Conservation (phyloP, 2,797 vertebrate genomes). For the Xiphorhynchus erythropygius region DNA sequence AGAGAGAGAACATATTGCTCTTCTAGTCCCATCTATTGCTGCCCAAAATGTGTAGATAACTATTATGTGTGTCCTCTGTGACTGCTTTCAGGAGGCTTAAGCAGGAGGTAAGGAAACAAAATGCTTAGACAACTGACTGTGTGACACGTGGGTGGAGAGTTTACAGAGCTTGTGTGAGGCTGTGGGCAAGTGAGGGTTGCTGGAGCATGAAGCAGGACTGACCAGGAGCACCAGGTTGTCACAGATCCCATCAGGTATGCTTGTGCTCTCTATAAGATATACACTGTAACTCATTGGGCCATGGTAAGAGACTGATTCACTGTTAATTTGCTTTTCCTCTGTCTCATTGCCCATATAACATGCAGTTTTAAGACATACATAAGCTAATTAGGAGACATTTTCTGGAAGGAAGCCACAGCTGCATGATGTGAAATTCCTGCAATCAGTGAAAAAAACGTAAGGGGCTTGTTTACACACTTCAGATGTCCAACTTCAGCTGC, state of each 20-base stretch:
- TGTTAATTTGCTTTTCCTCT: slow-evolving; percentile 30
- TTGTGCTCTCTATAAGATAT: accelerated
- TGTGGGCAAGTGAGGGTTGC: neutral
- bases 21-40: neutral
- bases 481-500: neutral
- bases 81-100: neutral
- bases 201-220: neutral
- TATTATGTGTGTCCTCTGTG: neutral
- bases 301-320: neutral
- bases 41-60: neutral
- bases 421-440: neutral
- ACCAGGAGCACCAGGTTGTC: neutral
- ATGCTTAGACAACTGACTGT: neutral
- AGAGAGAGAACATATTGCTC: neutral
- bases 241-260: neutral
- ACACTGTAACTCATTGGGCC: neutral
- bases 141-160: neutral
- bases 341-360: neutral
- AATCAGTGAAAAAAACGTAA: slow-evolving; percentile 5
- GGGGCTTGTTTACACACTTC: slow-evolving; percentile 13
- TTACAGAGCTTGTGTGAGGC: neutral
- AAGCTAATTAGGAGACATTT: slow-evolving; percentile 30
- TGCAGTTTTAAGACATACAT: neutral
- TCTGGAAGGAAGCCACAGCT: slow-evolving; percentile 1
- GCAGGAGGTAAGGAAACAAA: neutral